Conservation (phyloP, 2,888 invertebrate genomes). For the Pheosia gnoma region DNA sequence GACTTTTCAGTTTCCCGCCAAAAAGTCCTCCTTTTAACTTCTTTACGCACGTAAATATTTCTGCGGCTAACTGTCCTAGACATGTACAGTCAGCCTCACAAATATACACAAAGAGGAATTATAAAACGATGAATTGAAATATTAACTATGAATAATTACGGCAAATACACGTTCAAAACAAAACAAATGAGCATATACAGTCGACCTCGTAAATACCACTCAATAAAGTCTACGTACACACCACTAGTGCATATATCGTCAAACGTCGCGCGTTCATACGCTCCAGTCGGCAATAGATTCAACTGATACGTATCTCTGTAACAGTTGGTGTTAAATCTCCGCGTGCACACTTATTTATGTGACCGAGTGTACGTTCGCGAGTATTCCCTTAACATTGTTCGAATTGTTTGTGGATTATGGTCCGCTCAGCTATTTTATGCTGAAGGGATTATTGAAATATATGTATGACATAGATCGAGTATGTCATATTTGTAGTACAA, state of each 20-base stretch:
- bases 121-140: no score
- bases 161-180: constrained; percentile 10
- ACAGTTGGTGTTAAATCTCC: constrained; percentile 63
- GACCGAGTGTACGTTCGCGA: constrained; percentile 45
- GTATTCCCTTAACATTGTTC: constrained; percentile 4
- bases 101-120: constrained; percentile 23
- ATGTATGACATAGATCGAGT: no score
- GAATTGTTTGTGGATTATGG: background rate
- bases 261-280: constrained; percentile 54
- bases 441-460: no score
- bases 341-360: constrained; percentile 56
- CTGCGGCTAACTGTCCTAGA: constrained; percentile 9
- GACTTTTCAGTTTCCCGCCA: no score
- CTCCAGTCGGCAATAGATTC: constrained; percentile 61
- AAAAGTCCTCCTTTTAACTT: no score
- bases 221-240: constrained; percentile 32
- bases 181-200: constrained; percentile 42
- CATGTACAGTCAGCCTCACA: constrained; percentile 42
- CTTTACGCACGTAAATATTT: constrained; percentile 3
- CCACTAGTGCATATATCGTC: constrained; percentile 42
- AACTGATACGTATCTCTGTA: constrained; percentile 60
- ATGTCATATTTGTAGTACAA: no score
- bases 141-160: no score
- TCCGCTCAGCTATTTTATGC: no score
- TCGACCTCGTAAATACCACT: constrained; percentile 45